These are phyloP conservation scores for Drosophila gunungcola DNA, from an alignment of 1,140 invertebrate genomes.

Conservation along the genomic window DNA sequence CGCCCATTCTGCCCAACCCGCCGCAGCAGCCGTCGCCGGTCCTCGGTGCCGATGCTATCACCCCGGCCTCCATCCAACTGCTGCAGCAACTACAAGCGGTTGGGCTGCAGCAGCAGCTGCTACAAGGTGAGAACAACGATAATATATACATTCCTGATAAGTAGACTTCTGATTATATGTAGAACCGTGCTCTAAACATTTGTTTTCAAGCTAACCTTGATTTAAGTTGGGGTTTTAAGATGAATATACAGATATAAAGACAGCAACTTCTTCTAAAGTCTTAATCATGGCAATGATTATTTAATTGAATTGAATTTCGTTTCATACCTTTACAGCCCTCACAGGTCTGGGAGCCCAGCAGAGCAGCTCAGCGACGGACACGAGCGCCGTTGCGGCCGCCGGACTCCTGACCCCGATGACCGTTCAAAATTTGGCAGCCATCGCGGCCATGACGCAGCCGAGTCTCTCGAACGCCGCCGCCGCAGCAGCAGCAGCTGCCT, in stretches of 20 bases:
- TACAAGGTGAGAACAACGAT: constrained; percentile 84
- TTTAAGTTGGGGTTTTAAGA: too few relatives aligned
- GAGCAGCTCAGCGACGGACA: constrained; percentile 62
- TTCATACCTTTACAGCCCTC: constrained; percentile 33
- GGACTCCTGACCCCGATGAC: constrained; percentile 91
- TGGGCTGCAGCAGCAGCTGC: constrained; percentile 90
- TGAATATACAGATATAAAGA: too few relatives aligned
- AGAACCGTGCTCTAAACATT: too few relatives aligned
- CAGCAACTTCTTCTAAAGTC: too few relatives aligned
- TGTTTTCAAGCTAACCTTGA: too few relatives aligned
- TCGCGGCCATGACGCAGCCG: constrained; percentile 93
- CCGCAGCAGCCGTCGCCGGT: constrained; percentile 83
- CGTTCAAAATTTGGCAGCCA: constrained; percentile 94
- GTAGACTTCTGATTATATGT: too few relatives aligned
- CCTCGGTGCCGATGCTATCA: constrained; percentile 87
- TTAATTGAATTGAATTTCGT: neutral
- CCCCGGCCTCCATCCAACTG: constrained; percentile 89
- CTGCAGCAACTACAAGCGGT: constrained; percentile 92
- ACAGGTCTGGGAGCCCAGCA: constrained; percentile 84
- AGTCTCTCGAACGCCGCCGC: constrained; percentile 86
- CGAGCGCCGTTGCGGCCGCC: constrained; percentile 86
- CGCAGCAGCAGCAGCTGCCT: constrained; percentile 75
- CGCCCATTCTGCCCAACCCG: constrained; percentile 86
- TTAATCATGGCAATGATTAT: neutral
- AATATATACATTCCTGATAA: too few relatives aligned